phyloP scores from a whole-genome alignment of 1,140 invertebrate genomes.

The Drosophila nigrodunni region DNA sequence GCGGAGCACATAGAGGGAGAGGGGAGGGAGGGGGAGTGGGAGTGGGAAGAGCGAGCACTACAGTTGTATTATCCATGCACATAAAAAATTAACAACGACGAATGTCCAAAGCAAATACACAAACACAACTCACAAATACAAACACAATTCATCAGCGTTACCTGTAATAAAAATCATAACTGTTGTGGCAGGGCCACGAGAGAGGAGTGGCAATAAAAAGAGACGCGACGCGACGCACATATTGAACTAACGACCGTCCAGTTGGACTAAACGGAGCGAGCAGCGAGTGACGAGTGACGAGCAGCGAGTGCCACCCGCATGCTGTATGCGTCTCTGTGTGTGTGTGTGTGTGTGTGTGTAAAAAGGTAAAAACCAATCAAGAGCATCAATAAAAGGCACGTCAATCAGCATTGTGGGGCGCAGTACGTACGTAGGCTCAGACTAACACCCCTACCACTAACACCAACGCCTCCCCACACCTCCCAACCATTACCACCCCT shows the following conservation, averaged over 20 bases:
- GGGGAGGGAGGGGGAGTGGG: not conserved
- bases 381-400: constrained; percentile 83
- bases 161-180: constrained; percentile 83
- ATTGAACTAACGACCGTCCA: constrained; percentile 74
- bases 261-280: not conserved
- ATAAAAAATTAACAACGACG: constrained; percentile 75
- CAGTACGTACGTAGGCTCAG: constrained; percentile 22
- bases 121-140: constrained; percentile 43
- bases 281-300: constrained; percentile 2
- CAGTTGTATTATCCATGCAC: constrained; percentile 44
- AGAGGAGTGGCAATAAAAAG: constrained; percentile 14
- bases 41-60: not conserved
- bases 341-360: constrained; percentile 38
- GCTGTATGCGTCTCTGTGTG: constrained; percentile 24
- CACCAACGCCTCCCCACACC: not conserved
- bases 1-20: not conserved
- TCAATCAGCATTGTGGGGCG: constrained; percentile 71
- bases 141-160: constrained; percentile 70
- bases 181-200: constrained; percentile 1
- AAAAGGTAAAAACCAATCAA: constrained; percentile 84
- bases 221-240: constrained; percentile 62
- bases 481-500: constrained; percentile 6
- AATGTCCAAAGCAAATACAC: constrained; percentile 63
- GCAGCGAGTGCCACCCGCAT: constrained; percentile 19
- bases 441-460: not conserved